Evolutionary conservation across 2,113 vertebrate species (phyloP), one percentile per base, ranked within the genome.

Genomic region (Pterocles orientalis): DNA sequence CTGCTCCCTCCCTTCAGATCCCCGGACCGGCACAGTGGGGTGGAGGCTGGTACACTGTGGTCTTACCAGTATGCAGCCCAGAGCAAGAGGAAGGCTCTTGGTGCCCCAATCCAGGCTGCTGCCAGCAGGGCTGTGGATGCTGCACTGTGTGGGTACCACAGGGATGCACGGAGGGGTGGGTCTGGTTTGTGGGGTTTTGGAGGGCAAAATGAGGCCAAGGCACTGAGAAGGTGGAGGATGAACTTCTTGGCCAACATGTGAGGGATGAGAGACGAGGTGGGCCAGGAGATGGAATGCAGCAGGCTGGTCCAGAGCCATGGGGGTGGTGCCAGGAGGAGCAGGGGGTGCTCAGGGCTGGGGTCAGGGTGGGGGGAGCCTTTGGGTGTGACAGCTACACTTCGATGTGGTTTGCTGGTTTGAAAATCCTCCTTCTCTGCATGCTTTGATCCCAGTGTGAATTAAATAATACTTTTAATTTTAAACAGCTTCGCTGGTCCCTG

Each of bases 401-500:
- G 50, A 83, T 92, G 96, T 90, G 95, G 92, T 90, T 94, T 88
- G 76, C 82, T 85, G 92, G 45, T 53, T 79, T 86, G 71, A 81
- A 88, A 93, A 92, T n/a, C 94, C 76, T 87, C 26, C 77, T 82
- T 66, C 88, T 92, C 86, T 26, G 21, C 9, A 0, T 50, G 83
- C 96, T 96, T 96, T 96, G 96, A 96, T 96, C 95, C 88, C 64
- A 21, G 68, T 85, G 91, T 78, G 92, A 94, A 94, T 92, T 95
- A 91, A 95, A 56, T 78, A 62, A 86, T 7, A 25, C 91, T 94
- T 94, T 91, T 90, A 61, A 96, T 96, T 93, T 91, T 58, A 66
- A 95, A 84, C 88, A 94, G 91, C 92, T 95, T 94, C 8, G 0
- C 95, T 45, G 83, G 80, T 84, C 91, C 83, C 80, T 23, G 76